Conservation (phyloP, 2,888 invertebrate species). For the Odontothrips loti region DNA sequence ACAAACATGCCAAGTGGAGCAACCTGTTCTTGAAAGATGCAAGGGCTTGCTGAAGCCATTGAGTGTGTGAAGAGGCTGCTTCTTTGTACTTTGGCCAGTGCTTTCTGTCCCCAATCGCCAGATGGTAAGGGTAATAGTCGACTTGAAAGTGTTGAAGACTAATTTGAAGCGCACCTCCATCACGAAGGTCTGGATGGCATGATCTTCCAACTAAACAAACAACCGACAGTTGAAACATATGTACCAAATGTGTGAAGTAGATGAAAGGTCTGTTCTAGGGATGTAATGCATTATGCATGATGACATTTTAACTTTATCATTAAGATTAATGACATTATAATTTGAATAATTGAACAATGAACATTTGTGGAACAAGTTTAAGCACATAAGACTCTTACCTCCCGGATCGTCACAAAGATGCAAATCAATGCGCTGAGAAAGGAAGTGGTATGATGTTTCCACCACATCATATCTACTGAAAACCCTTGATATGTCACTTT, state of each 20-base stretch:
- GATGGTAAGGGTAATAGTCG: constrained; percentile 95
- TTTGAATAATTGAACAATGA: constrained; percentile 29
- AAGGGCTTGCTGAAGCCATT: constrained; percentile 84
- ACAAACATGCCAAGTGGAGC: background rate
- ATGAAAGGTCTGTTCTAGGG: background rate
- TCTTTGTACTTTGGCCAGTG: constrained; percentile 85
- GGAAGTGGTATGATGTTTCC: constrained; percentile 96
- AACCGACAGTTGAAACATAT: background rate
- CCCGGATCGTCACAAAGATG: constrained; percentile 96
- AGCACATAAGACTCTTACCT: constrained; percentile 51
- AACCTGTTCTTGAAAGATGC: constrained; percentile 63
- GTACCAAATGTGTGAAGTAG: background rate
- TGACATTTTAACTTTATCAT: no score
- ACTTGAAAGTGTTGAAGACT: constrained; percentile 81
- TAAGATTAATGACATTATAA: no score
- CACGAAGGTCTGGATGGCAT: constrained; percentile 73
- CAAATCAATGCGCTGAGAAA: constrained; percentile 87
- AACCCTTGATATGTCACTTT: constrained; percentile 37
- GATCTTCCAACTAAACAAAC: constrained; percentile 64
- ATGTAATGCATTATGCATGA: no score
- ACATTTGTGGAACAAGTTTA: constrained; percentile 30
- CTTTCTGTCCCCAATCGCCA: constrained; percentile 79
- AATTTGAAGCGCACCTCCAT: constrained; percentile 91
- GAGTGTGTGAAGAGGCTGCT: constrained; percentile 70
- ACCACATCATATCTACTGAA: constrained; percentile 88